Percentiles rank a stretch among this genome's conserved stretches.
Conservation (phyloP, 30 jellyfish, hydroid and myxozoan species). For the Turritopsis rubra region DNA sequence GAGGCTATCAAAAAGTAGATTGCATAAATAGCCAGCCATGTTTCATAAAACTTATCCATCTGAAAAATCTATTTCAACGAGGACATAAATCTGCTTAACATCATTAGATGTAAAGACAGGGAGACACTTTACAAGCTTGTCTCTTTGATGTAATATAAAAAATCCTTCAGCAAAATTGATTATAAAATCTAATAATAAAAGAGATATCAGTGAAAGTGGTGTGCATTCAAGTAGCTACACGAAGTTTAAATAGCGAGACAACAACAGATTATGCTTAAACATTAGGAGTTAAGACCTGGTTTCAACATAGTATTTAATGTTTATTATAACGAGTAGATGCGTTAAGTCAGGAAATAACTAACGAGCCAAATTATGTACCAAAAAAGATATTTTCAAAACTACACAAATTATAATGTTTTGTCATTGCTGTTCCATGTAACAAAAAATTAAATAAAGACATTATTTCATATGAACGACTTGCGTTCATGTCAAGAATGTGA, state of each 20-base stretch:
- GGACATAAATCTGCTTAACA: background rate
- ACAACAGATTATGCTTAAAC: background rate
- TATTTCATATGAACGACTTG: background rate
- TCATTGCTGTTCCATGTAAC: no score
- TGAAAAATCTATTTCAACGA: background rate
- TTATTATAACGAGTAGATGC: background rate
- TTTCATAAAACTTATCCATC: background rate
- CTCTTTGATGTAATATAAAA: background rate
- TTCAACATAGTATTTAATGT: background rate
- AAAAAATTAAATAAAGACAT: background rate
- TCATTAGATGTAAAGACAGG: background rate
- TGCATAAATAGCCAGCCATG: constrained; percentile 1
- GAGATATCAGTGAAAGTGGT: background rate
- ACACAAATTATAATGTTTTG: background rate
- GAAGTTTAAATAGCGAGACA: background rate
- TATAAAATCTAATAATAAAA: background rate
- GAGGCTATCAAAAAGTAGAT: constrained; percentile 7
- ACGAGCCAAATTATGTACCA: background rate
- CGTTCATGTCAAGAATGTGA: background rate
- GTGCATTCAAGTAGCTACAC: background rate
- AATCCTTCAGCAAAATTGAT: background rate
- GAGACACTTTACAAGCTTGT: background rate
- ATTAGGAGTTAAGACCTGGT: background rate
- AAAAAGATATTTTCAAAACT: background rate
- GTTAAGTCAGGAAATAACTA: background rate